Base-by-base conservation (phyloP, 2,888 invertebrate species). In the Chydorus sphaericus region DNA sequence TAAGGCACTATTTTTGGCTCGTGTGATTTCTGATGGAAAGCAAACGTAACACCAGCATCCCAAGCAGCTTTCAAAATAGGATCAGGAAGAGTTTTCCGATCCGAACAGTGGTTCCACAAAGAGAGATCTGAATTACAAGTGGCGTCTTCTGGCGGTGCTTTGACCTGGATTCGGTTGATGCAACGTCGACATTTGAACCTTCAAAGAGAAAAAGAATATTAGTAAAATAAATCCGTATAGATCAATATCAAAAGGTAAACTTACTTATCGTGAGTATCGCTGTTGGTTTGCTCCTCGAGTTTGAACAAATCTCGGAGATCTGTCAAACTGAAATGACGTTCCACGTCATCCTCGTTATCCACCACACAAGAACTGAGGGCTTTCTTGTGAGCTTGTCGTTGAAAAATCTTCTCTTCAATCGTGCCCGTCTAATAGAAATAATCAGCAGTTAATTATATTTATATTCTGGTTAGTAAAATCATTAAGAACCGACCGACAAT, bases 371-470 rank as follows among this genome's bases (percentile, higher is more conserved):
- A 92, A 66, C 93, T 94, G 5, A 99, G 72, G 0, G 96, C 96
- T 70, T 98, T 98, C 69, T 99, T 99, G 70, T 98, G 98, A 0
- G 96, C 91, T 74, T 99, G 98, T 10, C 98, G 76, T 72, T 99
- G 97, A 70, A 99, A 87, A 64, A 98, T 98, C 70, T 97, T 97
- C 69, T 98, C 98, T 70, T 99, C 98, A 61, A 98, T 97, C 0
- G 94, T 90, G 1, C 96, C 96, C 56, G 92, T 92, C 82, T 85
- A 61, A n/a, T n/a, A n/a, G n/a, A 23, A 31, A 26, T 33, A 53
- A 53, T 16, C 23, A 30, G 10, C 48, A 16, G 48, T 4, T 23
- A 16, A n/a, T 20, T 20, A 18, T 20, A 26, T 48, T 26, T 26
- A 4, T 48, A 26, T 23, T 26, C n/a, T 48, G 6, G 1, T 26